Evolutionary conservation across 2,113 vertebrate species (phyloP), one percentile per base, ranked within the genome.

Genomic region (Chaetura pelagica): DNA sequence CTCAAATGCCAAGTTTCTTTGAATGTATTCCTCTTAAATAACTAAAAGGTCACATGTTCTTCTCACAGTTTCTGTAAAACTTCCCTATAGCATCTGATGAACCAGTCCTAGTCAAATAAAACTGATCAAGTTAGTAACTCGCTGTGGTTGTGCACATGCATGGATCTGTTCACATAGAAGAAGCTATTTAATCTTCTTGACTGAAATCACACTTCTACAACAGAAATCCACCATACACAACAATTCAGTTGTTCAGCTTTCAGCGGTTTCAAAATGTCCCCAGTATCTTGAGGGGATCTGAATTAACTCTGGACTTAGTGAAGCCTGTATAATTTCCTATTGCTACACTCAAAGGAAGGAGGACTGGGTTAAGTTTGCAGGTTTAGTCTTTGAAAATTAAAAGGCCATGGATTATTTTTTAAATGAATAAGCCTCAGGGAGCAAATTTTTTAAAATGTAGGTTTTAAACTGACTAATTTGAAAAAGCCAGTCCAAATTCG

Each of bases 401-500:
- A 87, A 93, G 55, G 63, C 67, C 76, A 40, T 58, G 72, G 59
- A 86, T 90, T 95, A 57, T 67, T 90, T 87, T 89, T 88, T 71
- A 72, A 87, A 95, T 71, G 3, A 93, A 24, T 67, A 94, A 93
- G 49, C 85, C 61, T 17, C 22, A 62, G 83, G 88, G 85, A 90
- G 18, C 64, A 94, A 92, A 85, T 51, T 85, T 46, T 10, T 42
- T 6, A 8, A 55, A 76, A 80, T 1, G 27, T 23, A 46, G 57
- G 74, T 83, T 90, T 85, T 86, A 95, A 88, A 82, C 38, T 71
- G 51, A 58, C 29, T 80, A 74, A 90, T 94, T 90, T 77, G 38
- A 86, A 95, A 94, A 80, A 94, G 63, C 68, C 48, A 91, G 85
- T 87, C 79, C 85, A 84, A 92, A 84, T 90, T 12, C 81, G 90